Conservation (phyloP, 1,140 invertebrate genomes). For the Gonioctena quinquepunctata region DNA sequence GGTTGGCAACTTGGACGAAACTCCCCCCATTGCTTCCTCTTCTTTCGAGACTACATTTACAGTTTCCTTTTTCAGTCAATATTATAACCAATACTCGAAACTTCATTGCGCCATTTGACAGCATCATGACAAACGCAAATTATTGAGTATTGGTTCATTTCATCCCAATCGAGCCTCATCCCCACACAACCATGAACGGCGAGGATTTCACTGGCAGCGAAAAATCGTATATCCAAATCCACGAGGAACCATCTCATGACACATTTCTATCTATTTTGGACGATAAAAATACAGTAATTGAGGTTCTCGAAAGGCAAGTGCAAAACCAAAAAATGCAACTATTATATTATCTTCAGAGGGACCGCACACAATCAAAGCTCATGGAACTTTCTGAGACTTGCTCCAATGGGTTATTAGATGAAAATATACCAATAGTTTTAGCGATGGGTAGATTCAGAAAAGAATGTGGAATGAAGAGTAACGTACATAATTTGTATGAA, state of each 20-base stretch:
- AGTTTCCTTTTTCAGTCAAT: too few relatives aligned
- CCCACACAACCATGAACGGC: neutral
- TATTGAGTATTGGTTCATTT: neutral
- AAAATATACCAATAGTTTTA: conserved; percentile 36
- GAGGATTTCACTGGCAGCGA: neutral
- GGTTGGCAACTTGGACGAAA: too few relatives aligned
- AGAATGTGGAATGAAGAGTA: conserved; percentile 39
- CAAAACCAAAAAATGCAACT: conserved; percentile 43
- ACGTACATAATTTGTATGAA: conserved; percentile 35
- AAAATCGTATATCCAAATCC: neutral
- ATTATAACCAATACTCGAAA: neutral
- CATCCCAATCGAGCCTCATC: neutral
- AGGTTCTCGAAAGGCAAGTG: conserved; percentile 32
- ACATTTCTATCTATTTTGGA: conserved; percentile 35
- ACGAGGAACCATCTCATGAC: neutral
- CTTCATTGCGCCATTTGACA: neutral
- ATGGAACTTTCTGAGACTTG: conserved; percentile 37
- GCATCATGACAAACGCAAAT: neutral
- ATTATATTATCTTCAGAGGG: conserved; percentile 38
- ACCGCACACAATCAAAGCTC: conserved; percentile 28
- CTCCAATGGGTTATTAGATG: conserved; percentile 28
- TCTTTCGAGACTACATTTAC: too few relatives aligned
- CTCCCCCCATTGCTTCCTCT: too few relatives aligned
- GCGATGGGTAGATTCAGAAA: conserved; percentile 39
- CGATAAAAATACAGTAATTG: conserved; percentile 42